Evolutionary conservation across 2,888 invertebrate genomes (phyloP).

Genomic region (Blomia tropicalis): DNA sequence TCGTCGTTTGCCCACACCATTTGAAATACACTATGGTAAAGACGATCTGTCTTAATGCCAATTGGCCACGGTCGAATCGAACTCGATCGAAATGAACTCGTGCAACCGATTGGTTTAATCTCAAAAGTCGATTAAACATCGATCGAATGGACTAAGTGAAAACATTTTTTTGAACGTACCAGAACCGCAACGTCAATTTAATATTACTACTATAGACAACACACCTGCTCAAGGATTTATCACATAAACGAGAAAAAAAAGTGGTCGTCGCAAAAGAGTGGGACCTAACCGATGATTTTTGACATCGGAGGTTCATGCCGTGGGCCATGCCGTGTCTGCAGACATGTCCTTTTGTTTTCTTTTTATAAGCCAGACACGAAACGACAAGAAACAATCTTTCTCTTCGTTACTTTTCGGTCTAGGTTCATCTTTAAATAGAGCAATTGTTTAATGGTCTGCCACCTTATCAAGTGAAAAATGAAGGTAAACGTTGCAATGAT

Average conservation of each 20-base stretch:
- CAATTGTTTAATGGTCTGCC: constrained; percentile 6
- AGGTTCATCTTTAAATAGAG: no score
- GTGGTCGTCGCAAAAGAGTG: no score
- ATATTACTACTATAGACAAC: not conserved
- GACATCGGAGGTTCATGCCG: not conserved
- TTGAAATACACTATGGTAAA: no score
- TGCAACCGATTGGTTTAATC: not conserved
- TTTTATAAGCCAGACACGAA: not conserved
- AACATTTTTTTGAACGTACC: not conserved
- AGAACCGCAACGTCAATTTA: not conserved
- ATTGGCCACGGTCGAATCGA: not conserved
- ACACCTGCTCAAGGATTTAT: constrained; percentile 13
- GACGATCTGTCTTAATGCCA: not conserved
- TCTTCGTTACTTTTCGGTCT: no score
- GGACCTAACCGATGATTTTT: not conserved
- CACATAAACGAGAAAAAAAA: not conserved
- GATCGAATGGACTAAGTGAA: not conserved
- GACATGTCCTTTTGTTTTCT: constrained; percentile 1
- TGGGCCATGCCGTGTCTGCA: not conserved
- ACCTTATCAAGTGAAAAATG: not conserved
- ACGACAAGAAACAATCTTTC: not conserved
- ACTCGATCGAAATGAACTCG: not conserved
- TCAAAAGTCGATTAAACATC: not conserved
- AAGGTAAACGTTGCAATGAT: not conserved
- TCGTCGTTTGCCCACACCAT: no score